Evolutionary conservation across 2,797 vertebrate species (phyloP).

Genomic region (Oreochromis mossambicus): DNA sequence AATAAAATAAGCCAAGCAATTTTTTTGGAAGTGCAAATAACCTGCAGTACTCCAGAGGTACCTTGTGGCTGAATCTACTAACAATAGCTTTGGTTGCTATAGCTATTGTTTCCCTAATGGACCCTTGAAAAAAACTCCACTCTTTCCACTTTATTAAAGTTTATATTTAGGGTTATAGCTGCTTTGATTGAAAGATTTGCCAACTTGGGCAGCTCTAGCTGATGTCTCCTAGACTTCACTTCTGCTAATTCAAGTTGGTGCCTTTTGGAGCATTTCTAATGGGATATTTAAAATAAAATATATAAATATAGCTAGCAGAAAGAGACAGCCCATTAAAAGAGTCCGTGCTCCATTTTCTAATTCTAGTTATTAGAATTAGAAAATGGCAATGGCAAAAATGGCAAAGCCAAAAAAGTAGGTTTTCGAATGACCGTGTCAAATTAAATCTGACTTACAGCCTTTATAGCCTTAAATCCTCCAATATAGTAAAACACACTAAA

Average conservation of each 20-base stretch:
- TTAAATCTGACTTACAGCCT: not conserved
- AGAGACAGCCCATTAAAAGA: not conserved
- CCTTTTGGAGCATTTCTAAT: not conserved
- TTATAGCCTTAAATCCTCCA: not conserved
- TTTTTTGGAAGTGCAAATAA: not conserved
- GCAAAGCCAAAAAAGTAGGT: not conserved
- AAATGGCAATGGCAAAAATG: not conserved
- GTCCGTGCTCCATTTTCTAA: not conserved
- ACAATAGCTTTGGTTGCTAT: not conserved
- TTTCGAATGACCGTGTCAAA: not conserved
- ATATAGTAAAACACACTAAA: not conserved
- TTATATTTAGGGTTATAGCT: not conserved
- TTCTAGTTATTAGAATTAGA: too few species aligned
- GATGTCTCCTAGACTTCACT: not conserved
- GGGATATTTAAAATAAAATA: not conserved
- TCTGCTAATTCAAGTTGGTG: not conserved
- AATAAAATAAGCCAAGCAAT: not conserved
- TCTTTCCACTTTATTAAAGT: not conserved
- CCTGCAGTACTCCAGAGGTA: not conserved
- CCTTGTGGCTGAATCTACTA: not conserved
- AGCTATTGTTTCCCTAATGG: not conserved
- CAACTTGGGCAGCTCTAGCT: not conserved
- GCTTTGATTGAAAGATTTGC: not conserved
- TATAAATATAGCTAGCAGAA: not conserved
- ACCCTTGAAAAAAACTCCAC: not conserved